Evolutionary conservation across 2,113 vertebrate genomes (phyloP).

Genomic region (Shinisaurus crocodilurus): DNA sequence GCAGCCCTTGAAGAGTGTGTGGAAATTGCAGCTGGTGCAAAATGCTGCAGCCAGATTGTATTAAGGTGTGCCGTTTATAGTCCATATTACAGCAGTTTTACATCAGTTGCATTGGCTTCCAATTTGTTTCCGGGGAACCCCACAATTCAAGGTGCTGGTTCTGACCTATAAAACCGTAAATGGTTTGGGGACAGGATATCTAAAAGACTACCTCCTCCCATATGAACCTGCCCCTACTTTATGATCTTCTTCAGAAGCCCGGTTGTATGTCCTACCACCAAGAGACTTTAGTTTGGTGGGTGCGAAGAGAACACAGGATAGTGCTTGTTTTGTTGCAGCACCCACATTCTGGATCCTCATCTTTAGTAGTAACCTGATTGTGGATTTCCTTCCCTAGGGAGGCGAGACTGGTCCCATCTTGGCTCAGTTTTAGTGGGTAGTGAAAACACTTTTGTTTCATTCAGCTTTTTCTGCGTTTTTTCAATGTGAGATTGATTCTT

Average conservation of each 20-base stretch:
- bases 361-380: background rate
- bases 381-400: background rate
- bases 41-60: too few relatives aligned
- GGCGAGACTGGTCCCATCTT: background rate
- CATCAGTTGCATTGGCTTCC: background rate
- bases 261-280: background rate
- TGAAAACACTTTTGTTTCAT: background rate
- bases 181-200: background rate
- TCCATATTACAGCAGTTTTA: too few relatives aligned
- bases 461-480: background rate
- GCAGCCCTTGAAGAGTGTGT: too few relatives aligned
- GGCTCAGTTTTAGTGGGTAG: background rate
- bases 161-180: too few relatives aligned
- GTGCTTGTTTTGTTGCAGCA: too few relatives aligned
- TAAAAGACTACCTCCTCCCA: background rate
- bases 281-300: too few relatives aligned
- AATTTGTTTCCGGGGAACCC: too few relatives aligned
- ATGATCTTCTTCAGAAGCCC: background rate
- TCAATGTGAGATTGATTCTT: too few relatives aligned
- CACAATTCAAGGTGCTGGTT: too few relatives aligned
- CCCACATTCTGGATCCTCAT: too few relatives aligned
- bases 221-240: background rate
- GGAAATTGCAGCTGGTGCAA: too few relatives aligned
- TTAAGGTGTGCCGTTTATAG: background rate
- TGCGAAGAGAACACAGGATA: too few relatives aligned